phyloP scores from a whole-genome alignment of 2,797 vertebrate genomes.

The Syngnathus rostellatus region DNA sequence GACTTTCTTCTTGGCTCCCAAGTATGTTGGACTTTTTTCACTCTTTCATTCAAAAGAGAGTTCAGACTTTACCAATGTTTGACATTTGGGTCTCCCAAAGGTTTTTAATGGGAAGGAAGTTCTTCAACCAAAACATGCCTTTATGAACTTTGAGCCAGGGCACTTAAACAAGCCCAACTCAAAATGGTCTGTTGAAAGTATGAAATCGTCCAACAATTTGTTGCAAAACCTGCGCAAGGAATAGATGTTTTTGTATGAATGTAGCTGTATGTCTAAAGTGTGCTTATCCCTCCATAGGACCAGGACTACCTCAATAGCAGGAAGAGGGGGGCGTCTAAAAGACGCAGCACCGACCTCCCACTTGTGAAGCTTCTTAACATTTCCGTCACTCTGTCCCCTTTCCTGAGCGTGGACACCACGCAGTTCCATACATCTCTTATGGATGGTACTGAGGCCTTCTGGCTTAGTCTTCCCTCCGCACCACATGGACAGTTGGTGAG shows the following conservation, averaged over 20 bases:
- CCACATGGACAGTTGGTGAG: slow-evolving; percentile 68
- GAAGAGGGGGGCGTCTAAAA: slow-evolving; percentile 56
- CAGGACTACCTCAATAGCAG: slow-evolving; percentile 61
- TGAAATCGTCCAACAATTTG: background rate
- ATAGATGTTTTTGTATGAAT: background rate
- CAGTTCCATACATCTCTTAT: slow-evolving; percentile 76
- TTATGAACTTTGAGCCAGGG: background rate
- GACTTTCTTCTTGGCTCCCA: background rate
- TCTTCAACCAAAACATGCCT: background rate
- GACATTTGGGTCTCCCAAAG: background rate
- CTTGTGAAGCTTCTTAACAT: slow-evolving; percentile 75
- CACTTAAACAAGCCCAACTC: background rate
- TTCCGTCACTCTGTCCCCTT: slow-evolving; percentile 81
- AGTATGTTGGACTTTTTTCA: background rate
- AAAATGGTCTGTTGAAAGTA: background rate
- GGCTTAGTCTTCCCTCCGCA: slow-evolving; percentile 75
- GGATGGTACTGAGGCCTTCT: slow-evolving; percentile 66
- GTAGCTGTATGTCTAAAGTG: background rate
- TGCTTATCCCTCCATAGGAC: slow-evolving; percentile 56
- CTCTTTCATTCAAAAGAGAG: background rate
- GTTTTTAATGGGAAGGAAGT: background rate
- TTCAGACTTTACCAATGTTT: background rate
- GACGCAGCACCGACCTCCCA: slow-evolving; percentile 67
- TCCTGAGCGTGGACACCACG: slow-evolving; percentile 69
- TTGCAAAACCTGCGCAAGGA: background rate